These are phyloP conservation scores for Caenorhabditis japonica DNA, from an alignment of 2,888 invertebrate genomes.

Conservation along the genomic window DNA sequence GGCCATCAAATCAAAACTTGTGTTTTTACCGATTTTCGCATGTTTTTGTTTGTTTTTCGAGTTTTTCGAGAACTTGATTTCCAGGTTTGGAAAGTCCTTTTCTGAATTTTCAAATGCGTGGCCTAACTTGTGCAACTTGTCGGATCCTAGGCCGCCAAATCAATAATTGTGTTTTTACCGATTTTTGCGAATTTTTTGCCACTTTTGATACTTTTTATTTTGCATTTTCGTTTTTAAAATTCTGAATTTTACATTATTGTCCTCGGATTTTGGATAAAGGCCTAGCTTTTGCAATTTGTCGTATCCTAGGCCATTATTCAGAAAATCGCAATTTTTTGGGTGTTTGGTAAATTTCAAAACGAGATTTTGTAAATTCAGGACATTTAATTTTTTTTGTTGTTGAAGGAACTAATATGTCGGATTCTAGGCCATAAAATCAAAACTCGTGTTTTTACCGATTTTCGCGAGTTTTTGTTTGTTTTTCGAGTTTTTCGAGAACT, in stretches of 20 bases:
- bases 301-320: no score
- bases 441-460: neutral
- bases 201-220: neutral
- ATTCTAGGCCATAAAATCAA: neutral
- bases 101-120: neutral
- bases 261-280: neutral
- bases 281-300: neutral
- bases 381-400: no score
- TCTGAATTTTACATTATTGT: neutral
- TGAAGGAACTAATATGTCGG: neutral
- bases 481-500: neutral
- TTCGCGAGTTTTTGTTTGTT: neutral
- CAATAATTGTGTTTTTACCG: neutral
- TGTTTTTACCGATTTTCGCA: neutral
- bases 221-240: no score
- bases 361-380: no score
- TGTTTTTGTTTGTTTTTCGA: no score
- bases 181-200: no score
- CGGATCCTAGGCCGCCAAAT: neutral
- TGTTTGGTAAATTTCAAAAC: neutral
- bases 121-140: slow-evolving; percentile 1
- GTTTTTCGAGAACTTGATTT: no score
- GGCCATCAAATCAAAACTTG: neutral
- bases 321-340: no score
- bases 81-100: no score